Base-by-base conservation (phyloP, 2,797 vertebrate species). In the Novumbra hubbsi region DNA sequence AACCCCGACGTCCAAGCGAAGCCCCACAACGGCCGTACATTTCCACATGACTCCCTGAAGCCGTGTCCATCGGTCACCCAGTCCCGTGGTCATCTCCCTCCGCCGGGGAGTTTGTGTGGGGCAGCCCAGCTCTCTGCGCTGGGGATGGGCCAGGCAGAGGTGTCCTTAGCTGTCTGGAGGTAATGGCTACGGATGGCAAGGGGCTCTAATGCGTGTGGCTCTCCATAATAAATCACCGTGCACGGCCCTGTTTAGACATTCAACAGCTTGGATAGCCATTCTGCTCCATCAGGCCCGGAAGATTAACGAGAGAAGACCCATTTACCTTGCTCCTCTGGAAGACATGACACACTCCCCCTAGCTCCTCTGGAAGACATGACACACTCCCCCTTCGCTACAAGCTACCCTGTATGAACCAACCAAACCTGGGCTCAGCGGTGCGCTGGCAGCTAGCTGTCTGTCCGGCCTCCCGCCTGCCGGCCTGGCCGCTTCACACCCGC, bases 231-330 rank as follows among this genome's bases (percentile, higher is more conserved):
- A 94, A 94, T 94, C 92, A 93, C 55, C 78, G 83, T 21, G 76
- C 83, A 72, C 79, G 70, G 85, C 52, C 86, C 90, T 81, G 89
- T 88, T 90, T 80, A 86, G 89, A 92, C 90, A 88, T 90, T 88
- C 89, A 86, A 88, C 87, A 89, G 88, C 89, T 92, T 86, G 88
- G 87, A 90, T 77, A 48, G 77, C 74, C 81, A 83, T 86, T 86
- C 84, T 80, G 80, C 87, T 88, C 86, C 82, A 84, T 88, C 89
- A 85, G 81, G 80, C 76, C 41, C 32, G 81, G 1, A 76, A 91
- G 93, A 93, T 93, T 92, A 93, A 94, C 91, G 92, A 90, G 83
- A 82, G 76, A 83, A 86, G 84, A 74, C 84, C 85, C 88, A 83
- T 89, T 92, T 93, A 89, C 87, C 88, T 91, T 83, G 83, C 85